Base-by-base conservation (phyloP, 1,140 invertebrate species). In the Aphelenchoides fujianensis region DNA sequence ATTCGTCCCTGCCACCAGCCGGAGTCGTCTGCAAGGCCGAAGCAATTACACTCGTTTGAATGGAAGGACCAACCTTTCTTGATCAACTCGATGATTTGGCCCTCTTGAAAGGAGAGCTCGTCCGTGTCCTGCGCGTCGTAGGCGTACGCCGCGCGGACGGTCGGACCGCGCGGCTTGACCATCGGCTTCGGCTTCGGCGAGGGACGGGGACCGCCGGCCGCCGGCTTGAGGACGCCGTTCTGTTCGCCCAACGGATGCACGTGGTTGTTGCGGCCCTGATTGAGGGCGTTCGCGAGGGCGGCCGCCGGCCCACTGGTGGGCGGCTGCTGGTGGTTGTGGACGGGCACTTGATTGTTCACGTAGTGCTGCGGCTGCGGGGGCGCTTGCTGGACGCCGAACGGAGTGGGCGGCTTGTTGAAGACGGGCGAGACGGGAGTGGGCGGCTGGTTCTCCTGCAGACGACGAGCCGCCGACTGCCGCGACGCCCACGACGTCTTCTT, bases 1-100 rank as follows among this genome's bases (percentile, higher is more conserved):
- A 89, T 73, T 74, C 85, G 86, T 53, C 90, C 90, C 59, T 86
- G 86, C 90, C 90, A 91, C 90, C 90, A 91, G 19, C 90, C 90
- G 28, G 88, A 88, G 48, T 88, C 87, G 84, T 91, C 90, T 90
- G 84, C 67, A 73, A 70, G 28, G 69, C 3, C 54, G n/a, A 37
- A 57, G 37, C 12, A 59, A 41, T 61, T 55, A 31, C 66, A 68
- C n/a, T n/a, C n/a, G n/a, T n/a, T 35, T 52, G 36, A 37, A 71
- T 67, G 35, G 32, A 72, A 72, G 28, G 30, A 61, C 73, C 85
- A 78, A 90, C 89, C 87, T 88, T 90, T 89, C 83, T 89, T 87
- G 0, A 90, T 78, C 32, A 91, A 86, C 72, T 90, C 88, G 68
- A 91, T 86, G 9, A 89, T 79, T 62, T 90, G 89, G 16, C 89